These are phyloP conservation scores for Emydoidea blandingii DNA, from an alignment of 2,797 vertebrate genomes.

Conservation along the genomic window DNA sequence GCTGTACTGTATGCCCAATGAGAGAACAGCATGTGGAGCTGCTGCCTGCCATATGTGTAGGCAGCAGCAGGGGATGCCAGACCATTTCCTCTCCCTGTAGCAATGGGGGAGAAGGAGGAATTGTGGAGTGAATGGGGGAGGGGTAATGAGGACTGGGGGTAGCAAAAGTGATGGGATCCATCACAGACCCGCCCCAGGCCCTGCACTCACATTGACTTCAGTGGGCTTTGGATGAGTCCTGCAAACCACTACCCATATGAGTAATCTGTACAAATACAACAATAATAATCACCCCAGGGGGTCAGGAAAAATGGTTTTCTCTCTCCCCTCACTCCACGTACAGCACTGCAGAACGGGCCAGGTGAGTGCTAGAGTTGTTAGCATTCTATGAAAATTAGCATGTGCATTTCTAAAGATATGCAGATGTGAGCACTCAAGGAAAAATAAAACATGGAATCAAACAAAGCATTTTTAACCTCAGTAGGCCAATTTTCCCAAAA, in stretches of 20 bases:
- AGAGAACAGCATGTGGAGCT: neutral
- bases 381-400: neutral
- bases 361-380: neutral
- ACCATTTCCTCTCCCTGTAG: neutral
- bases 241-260: neutral
- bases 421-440: too few species aligned
- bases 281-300: neutral
- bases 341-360: neutral
- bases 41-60: neutral
- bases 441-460: too few species aligned
- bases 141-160: neutral
- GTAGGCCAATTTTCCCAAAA: too few species aligned
- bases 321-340: neutral
- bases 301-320: neutral
- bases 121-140: neutral
- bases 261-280: neutral
- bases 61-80: neutral
- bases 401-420: too few species aligned
- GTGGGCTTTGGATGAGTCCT: neutral
- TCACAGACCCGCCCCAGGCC: neutral
- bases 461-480: too few species aligned
- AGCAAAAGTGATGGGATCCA: neutral
- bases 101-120: neutral
- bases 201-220: neutral
- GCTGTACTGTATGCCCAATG: rapidly evolving